Evolutionary conservation across 2,113 vertebrate species (phyloP), one percentile per base, ranked within the genome.

Genomic region (Corythornis madagascariensis): DNA sequence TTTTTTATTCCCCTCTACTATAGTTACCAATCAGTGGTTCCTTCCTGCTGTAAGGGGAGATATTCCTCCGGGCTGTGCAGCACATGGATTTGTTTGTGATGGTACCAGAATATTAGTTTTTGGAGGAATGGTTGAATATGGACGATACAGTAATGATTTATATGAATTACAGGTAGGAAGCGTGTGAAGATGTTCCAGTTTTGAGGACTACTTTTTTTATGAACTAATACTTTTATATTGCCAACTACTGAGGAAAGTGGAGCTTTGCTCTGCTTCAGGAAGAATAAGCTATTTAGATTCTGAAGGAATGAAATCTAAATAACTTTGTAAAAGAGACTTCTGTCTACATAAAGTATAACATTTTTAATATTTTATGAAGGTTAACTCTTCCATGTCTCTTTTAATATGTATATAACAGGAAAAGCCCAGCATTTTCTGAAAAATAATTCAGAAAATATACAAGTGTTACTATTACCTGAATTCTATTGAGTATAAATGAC

Each of bases 121-220:
- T 92, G 99, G 99, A 52, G 99, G 99, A 86, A 99, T 99, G 99
- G 98, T 99, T 93, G 99, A 99, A 97, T 99, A 98, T 92, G 99
- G 99, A 86, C 99, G 99, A 97, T 99, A 99, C 95, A 99, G 98
- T 83, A 99, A 98, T 97, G 98, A 97, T 77, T 95, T 99, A 17
- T 99, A 99, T 96, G 99, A 99, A 93, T 97, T 99, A 63, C 99
- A 99, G 98, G 99, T 99, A 98, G 98, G 93, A 77, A 52, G 61
- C 73, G 3, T 31, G 19, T 79, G 16, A 87, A 66, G 38, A 16
- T 82, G 25, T 60, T 85, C 78, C n/a, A 11, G 4, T 70, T 87
- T 65, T 55, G 25, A 63, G 40, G 29, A 35, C 14, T 87, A 19
- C 14, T 63, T 40, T 61, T 65, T 66, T 71, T 80, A 38, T 79